Evolutionary conservation across 2,113 vertebrate genomes (phyloP).

Genomic region (Amphiprion percula): DNA sequence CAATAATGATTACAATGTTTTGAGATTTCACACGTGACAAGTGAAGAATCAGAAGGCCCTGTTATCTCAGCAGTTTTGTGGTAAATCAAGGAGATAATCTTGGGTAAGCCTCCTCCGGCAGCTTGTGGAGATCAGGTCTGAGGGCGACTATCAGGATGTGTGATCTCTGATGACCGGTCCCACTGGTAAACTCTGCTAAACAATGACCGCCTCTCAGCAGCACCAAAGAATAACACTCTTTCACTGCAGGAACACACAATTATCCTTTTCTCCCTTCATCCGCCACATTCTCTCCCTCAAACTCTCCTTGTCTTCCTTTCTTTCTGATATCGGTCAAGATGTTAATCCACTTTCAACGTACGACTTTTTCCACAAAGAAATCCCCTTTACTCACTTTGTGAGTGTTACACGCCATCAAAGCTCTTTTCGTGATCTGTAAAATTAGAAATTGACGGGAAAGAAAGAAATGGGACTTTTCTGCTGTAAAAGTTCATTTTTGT

Average conservation of each 20-base stretch:
- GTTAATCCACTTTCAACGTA: slow-evolving; percentile 59
- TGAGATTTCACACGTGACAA: background rate
- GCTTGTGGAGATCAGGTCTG: slow-evolving; percentile 25
- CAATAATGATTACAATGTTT: background rate
- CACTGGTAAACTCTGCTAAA: slow-evolving; percentile 41
- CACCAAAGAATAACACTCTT: slow-evolving; percentile 57
- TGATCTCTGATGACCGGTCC: slow-evolving; percentile 57
- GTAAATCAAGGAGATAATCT: slow-evolving; percentile 53
- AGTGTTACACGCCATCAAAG: slow-evolving; percentile 6
- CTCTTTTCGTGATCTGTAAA: slow-evolving; percentile 21
- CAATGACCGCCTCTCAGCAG: slow-evolving; percentile 63
- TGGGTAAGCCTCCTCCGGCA: slow-evolving; percentile 60
- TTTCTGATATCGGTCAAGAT: slow-evolving; percentile 37
- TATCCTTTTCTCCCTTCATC: slow-evolving; percentile 47
- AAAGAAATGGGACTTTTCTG: background rate
- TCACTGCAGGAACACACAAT: slow-evolving; percentile 58
- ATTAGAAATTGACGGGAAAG: slow-evolving; percentile 23
- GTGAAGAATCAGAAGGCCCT: background rate
- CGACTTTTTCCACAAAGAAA: slow-evolving; percentile 15
- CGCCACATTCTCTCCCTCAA: background rate
- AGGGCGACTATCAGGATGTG: slow-evolving; percentile 38
- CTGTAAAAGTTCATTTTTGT: background rate
- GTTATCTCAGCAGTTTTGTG: background rate
- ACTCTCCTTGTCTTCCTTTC: slow-evolving; percentile 4
- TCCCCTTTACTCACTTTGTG: slow-evolving; percentile 10